These are phyloP conservation scores for Ceratoteleas bidentatus DNA, from an alignment of 1,140 invertebrate genomes.

Conservation along the genomic window DNA sequence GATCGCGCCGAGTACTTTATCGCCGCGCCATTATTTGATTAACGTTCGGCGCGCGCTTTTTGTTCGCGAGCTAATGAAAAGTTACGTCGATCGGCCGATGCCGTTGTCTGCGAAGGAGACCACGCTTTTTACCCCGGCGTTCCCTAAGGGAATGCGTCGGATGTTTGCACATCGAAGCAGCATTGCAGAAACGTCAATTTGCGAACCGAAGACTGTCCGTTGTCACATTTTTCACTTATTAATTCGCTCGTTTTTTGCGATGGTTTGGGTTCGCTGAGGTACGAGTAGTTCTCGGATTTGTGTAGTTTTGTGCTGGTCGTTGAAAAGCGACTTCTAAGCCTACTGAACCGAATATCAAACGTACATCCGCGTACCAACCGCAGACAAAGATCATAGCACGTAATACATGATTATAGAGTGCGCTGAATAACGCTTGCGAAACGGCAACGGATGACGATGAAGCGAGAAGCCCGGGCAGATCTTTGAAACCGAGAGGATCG, in stretches of 20 bases:
- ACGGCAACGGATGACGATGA: conserved; percentile 40
- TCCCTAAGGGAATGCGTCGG: too few species aligned
- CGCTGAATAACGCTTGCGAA: conserved; percentile 58
- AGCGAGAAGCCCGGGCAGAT: conserved; percentile 29
- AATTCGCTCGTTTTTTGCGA: too few species aligned
- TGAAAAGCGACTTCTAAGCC: neutral
- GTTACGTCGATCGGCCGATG: neutral
- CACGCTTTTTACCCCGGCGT: too few species aligned
- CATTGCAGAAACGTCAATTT: too few species aligned
- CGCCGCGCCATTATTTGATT: conserved; percentile 23
- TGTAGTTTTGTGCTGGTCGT: too few species aligned
- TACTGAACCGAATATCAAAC: conserved; percentile 35
- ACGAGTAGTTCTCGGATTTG: too few species aligned
- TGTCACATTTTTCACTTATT: too few species aligned
- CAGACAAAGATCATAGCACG: conserved; percentile 41
- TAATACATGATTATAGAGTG: conserved; percentile 61
- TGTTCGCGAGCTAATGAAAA: neutral
- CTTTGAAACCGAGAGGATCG: conserved; percentile 55
- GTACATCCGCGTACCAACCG: conserved; percentile 13
- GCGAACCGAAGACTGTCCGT: too few species aligned
- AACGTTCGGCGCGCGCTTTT: conserved; percentile 3
- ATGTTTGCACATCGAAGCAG: too few species aligned
- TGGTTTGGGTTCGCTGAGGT: too few species aligned
- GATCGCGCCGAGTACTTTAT: conserved; percentile 18
- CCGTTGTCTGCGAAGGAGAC: neutral